Evolutionary conservation across 2,888 invertebrate genomes (phyloP), one percentile per base, ranked within the genome.

Genomic region (Ochropacha duplaris): DNA sequence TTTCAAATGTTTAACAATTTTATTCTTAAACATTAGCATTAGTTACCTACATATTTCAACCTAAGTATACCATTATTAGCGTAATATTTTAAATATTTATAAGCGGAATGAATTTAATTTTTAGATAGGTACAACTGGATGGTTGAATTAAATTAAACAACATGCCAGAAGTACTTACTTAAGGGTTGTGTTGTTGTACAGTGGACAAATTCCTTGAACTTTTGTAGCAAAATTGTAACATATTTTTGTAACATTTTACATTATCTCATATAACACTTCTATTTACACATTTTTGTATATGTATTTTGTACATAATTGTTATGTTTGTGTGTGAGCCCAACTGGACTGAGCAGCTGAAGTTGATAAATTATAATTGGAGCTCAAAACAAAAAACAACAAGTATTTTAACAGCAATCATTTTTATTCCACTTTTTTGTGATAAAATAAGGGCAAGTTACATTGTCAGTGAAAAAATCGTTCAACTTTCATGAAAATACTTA

Each of bases 401-500:
- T 34, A 31, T 9, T 11, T 31, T 5, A 31, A 9, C 31, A 31
- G 31, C 31, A 31, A 31, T 31, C 1, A 31, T 11, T 31, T 9
- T 31, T 31, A 31, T 31, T 31, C 31, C 3, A 31, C 31, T 36
- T 36, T 36, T 2, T 4, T 36, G 24, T 24, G 0, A 31, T 12
- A 31, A 31, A 71, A 64, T 69, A 71, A 68, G 60, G 63, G 65
- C 71, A 79, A 78, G 73, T 76, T 76, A 71, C 71, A 83, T 77
- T 75, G 69, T 70, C 66, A 68, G 70, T 71, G 73, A 61, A 60
- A 61, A 66, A 60, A 49, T 69, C 68, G 68, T 62, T 70, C 60
- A 72, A 80, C 68, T 76, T 79, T 69, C 73, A 78, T 72, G 69
- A 74, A 80, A 81, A 78, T 79, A 72, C 68, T 71, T 67, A 62